Conservation (phyloP, 2,113 vertebrate species). For the Eira barbara region DNA sequence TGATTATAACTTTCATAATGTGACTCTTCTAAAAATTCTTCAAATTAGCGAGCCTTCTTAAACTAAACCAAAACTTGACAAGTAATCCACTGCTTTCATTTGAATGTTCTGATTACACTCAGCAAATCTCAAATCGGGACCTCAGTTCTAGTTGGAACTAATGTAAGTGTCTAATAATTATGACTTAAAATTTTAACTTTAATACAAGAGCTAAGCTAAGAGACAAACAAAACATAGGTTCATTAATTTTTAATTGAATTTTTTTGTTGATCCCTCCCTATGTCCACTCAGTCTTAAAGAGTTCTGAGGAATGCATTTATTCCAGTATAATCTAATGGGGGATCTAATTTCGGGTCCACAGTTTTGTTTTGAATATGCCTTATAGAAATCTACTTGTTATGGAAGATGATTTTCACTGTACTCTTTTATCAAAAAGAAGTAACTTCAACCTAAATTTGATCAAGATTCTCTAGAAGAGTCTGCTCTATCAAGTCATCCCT, state of each 20-base stretch:
- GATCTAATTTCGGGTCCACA: background rate
- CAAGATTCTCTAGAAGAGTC: background rate
- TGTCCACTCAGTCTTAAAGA: background rate
- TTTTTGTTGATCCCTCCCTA: background rate
- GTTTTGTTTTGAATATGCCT: background rate
- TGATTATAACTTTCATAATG: constrained; percentile 50
- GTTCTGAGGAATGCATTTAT: background rate
- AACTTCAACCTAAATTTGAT: background rate
- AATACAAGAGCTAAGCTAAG: background rate
- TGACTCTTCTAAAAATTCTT: background rate
- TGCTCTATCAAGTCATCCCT: background rate
- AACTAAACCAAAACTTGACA: background rate
- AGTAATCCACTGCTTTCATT: background rate
- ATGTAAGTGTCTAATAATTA: background rate
- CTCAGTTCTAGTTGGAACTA: background rate
- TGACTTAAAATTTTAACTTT: background rate
- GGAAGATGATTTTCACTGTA: background rate
- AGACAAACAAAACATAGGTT: background rate
- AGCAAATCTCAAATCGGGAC: background rate
- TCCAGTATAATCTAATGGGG: background rate
- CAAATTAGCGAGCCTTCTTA: constrained; percentile 34
- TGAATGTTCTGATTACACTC: background rate
- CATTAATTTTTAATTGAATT: background rate
- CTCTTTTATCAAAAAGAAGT: background rate
- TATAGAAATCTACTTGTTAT: background rate